A percentile compares a stretch with the other conserved stretches of the same genome.
Conservation (phyloP, 2,797 vertebrate genomes). For the Syngnathus acus region DNA sequence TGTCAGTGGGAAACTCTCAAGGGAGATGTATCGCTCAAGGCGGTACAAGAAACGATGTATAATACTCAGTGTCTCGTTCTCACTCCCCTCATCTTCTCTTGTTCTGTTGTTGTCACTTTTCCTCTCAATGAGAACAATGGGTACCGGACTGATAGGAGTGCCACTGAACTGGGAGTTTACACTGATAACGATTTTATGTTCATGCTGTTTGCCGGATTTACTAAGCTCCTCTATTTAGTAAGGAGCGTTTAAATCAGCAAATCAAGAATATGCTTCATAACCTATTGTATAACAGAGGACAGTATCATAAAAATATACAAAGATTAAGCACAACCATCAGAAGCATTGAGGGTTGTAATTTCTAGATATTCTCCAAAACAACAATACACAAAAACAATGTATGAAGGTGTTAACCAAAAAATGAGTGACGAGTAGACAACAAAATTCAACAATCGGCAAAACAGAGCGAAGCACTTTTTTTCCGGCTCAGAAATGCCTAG, state of each 20-base stretch:
- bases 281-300: not conserved
- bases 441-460: too few species aligned
- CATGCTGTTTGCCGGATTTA: not conserved
- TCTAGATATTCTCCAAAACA: too few species aligned
- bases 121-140: slow-evolving; percentile 22
- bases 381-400: not conserved
- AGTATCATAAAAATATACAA: not conserved
- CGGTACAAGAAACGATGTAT: slow-evolving; percentile 57
- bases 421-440: too few species aligned
- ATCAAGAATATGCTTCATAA: not conserved
- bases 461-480: too few species aligned
- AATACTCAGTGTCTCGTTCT: slow-evolving; percentile 35
- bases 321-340: not conserved
- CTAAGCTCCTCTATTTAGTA: not conserved
- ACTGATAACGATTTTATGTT: not conserved
- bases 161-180: not conserved
- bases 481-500: too few species aligned
- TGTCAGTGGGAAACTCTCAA: slow-evolving; percentile 60
- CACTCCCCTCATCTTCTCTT: slow-evolving; percentile 18
- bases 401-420: too few species aligned
- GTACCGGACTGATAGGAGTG: slow-evolving; percentile 13
- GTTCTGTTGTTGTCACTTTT: slow-evolving; percentile 28
- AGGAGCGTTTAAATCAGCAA: not conserved
- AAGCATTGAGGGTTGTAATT: too few species aligned
- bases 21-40: slow-evolving; percentile 72